Conservation (phyloP, 2,888 invertebrate genomes). For the Trichopria drosophilae region DNA sequence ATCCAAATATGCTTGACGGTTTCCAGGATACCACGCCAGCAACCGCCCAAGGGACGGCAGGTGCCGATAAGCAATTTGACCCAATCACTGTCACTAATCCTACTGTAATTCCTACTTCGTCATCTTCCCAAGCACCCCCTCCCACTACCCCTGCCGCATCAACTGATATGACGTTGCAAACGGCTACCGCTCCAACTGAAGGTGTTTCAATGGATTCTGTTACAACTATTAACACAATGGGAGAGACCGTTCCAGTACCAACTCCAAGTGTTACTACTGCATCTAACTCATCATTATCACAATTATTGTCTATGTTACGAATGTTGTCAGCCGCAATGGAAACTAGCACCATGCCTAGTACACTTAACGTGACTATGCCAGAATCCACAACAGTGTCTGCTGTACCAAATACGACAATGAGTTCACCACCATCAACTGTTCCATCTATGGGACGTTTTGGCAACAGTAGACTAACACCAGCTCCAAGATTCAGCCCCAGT, state of each 20-base stretch:
- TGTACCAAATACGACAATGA: constrained; percentile 15
- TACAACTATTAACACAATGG: constrained; percentile 25
- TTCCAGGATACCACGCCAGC: constrained; percentile 55
- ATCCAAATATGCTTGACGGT: constrained; percentile 54
- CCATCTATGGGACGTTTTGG: constrained; percentile 47
- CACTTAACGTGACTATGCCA: too few relatives aligned
- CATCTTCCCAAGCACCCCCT: constrained; percentile 1
- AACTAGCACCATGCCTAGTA: too few relatives aligned
- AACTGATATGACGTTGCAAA: constrained; percentile 12
- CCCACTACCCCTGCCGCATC: constrained; percentile 14
- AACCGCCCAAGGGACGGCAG: constrained; percentile 58
- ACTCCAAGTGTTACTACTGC: constrained; percentile 51
- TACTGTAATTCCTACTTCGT: neutral
- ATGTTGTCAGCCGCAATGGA: too few relatives aligned
- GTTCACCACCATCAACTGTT: constrained; percentile 23
- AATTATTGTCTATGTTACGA: too few relatives aligned
- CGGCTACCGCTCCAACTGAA: constrained; percentile 26
- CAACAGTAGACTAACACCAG: constrained; percentile 46
- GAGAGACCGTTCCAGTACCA: constrained; percentile 5
- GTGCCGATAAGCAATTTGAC: constrained; percentile 44
- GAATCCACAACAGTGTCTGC: too few relatives aligned
- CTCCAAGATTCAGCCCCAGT: constrained; percentile 49
- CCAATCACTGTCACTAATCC: constrained; percentile 31
- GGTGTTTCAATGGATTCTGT: constrained; percentile 18
- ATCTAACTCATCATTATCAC: constrained; percentile 30